Evolutionary conservation across 2,888 invertebrate genomes (phyloP), one percentile per base, ranked within the genome.

Genomic region (Drosophila antonietae): DNA sequence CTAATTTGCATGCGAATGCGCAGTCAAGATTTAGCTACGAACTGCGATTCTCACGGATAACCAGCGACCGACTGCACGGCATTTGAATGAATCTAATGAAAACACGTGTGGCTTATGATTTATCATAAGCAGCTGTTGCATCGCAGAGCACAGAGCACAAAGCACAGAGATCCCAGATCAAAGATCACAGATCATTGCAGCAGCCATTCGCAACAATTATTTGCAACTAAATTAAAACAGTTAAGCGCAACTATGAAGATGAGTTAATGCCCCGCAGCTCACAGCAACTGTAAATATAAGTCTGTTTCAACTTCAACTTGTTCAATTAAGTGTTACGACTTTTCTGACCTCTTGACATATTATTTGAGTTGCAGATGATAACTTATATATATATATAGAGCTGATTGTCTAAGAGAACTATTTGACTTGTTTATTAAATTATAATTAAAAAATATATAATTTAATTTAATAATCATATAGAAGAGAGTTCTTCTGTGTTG

Each of bases 1-100:
- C 90, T 87, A 90, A 87, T 87, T 87, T 87, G 90, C 86, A 87
- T 87, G 77, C 73, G 73, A 68, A 78, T 71, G 68, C 63, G 53
- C 62, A 68, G 62, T 51, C 43, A 37, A 59, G 69, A 69, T 52
- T 61, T 20, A 65, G 59, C 52, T 49, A 43, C 64, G 20, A 41
- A 44, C 47, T 53, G 28, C 18, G 84, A 74, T 83, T 83, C 81
- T 71, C 83, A 81, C 78, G 72, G 72, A 71, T 69, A 69, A 71
- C 37, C 60, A 47, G 68, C 53, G 47, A 58, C 49, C 6, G 49
- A 56, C 62, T 73, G 65, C 49, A 58, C 35, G 43, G 52, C 62
- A 57, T 18, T 58, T 49, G 59, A 62, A 58, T 41, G 43, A 31
- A 57, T 15, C 69, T 69, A 69, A 69, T 61, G 62, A 47, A 65